These are phyloP conservation scores for Limnephilus marmoratus DNA, from an alignment of 2,888 invertebrate genomes.

Conservation along the genomic window DNA sequence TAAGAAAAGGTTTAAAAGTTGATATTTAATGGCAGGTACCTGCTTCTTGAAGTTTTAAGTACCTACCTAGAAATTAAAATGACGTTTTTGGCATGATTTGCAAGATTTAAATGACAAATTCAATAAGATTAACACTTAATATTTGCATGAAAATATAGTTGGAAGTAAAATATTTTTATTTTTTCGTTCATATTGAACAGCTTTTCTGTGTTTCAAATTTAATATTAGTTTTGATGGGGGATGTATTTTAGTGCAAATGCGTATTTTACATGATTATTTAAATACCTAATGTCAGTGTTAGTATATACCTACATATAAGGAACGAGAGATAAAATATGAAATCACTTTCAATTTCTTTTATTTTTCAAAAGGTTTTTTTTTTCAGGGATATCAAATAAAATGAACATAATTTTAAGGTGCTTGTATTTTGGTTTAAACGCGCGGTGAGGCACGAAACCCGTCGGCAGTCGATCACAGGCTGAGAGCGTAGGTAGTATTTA, in stretches of 20 bases:
- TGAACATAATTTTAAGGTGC: background rate
- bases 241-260: background rate
- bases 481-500: slow-evolving; percentile 8
- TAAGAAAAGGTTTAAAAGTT: too few relatives aligned
- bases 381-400: background rate
- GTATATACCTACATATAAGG: background rate
- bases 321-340: background rate
- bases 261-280: background rate
- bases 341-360: background rate
- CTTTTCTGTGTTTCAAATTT: background rate
- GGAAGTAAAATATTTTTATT: background rate
- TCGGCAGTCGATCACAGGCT: slow-evolving; percentile 19
- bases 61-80: background rate
- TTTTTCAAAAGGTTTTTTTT: background rate
- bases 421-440: background rate
- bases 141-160: background rate
- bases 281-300: background rate
- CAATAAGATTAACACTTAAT: background rate
- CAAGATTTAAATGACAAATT: background rate
- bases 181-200: background rate
- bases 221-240: background rate
- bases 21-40: too few relatives aligned
- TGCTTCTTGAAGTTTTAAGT: too few relatives aligned
- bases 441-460: slow-evolving; percentile 48
- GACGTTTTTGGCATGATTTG: background rate